phyloP scores from a whole-genome alignment of 2,113 vertebrate genomes.

The Leucopsar rothschildi region DNA sequence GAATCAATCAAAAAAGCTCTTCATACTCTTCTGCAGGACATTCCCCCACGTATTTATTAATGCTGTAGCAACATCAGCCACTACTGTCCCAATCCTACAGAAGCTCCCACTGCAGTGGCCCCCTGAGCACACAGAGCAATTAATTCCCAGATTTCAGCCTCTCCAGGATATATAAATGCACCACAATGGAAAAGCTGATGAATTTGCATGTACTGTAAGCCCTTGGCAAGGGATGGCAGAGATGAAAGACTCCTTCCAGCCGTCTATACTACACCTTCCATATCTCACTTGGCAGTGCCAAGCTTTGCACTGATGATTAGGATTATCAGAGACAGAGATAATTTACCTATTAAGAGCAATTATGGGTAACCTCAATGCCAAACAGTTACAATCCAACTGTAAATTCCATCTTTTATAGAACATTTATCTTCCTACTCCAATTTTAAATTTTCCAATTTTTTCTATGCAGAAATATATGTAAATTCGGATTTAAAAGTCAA shows the following conservation, averaged over 20 bases:
- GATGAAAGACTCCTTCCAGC: conserved; percentile 12
- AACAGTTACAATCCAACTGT: background rate
- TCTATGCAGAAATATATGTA: background rate
- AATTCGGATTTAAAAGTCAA: background rate
- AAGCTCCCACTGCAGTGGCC: background rate
- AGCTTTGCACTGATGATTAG: background rate
- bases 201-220: conserved; percentile 13
- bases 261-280: background rate
- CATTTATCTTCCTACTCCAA: background rate
- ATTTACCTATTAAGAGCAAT: conserved; percentile 9
- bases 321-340: conserved; percentile 17
- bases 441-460: background rate
- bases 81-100: background rate
- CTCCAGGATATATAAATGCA: background rate
- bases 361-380: background rate
- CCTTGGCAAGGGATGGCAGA: conserved; percentile 3
- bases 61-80: background rate
- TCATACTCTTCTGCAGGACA: background rate
- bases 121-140: background rate
- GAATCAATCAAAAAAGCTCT: background rate
- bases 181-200: background rate
- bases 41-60: background rate
- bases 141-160: background rate
- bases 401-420: background rate
- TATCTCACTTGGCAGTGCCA: conserved; percentile 1